phyloP scores from a whole-genome alignment of 2,113 vertebrate species.

The Etia nguti region DNA sequence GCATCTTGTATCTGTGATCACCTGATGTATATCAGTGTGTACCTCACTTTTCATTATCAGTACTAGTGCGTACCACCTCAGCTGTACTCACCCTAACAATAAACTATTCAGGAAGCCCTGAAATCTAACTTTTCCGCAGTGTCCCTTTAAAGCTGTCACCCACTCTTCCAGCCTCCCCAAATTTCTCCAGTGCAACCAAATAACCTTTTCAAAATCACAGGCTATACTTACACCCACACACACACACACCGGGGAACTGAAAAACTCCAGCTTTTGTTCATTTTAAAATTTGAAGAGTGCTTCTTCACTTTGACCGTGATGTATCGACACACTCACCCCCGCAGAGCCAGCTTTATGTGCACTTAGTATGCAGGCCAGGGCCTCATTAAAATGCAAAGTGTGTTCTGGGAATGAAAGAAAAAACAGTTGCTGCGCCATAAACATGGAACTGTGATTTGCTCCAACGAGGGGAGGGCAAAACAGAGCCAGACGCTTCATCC shows the following conservation, averaged over 20 bases:
- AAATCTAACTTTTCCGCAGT: slow-evolving; percentile 8
- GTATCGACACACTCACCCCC: slow-evolving; percentile 39
- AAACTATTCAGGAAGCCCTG: slow-evolving; percentile 41
- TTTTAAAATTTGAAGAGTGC: slow-evolving; percentile 65
- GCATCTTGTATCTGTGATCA: neutral
- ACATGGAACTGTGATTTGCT: slow-evolving; percentile 65
- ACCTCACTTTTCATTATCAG: neutral
- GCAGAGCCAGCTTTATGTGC: slow-evolving; percentile 62
- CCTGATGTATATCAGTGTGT: neutral
- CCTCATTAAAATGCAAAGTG: slow-evolving; percentile 71
- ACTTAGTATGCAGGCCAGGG: slow-evolving; percentile 61
- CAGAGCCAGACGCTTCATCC: neutral
- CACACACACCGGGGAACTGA: neutral
- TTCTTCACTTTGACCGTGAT: slow-evolving; percentile 58
- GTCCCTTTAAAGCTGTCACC: neutral
- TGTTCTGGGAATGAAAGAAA: slow-evolving; percentile 47
- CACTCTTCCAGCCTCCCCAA: neutral
- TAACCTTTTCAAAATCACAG: slow-evolving; percentile 28
- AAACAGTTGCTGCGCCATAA: slow-evolving; percentile 23
- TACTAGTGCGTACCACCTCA: neutral
- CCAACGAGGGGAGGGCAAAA: slow-evolving; percentile 24
- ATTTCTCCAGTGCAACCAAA: slow-evolving; percentile 20
- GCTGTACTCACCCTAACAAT: slow-evolving; percentile 18
- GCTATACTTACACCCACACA: neutral
- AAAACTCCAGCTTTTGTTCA: slow-evolving; percentile 60